A percentile compares a stretch with the other conserved stretches of the same genome.
Evolutionary conservation across 2,113 vertebrate species (phyloP).

Genomic region (Onychostoma macrolepis): DNA sequence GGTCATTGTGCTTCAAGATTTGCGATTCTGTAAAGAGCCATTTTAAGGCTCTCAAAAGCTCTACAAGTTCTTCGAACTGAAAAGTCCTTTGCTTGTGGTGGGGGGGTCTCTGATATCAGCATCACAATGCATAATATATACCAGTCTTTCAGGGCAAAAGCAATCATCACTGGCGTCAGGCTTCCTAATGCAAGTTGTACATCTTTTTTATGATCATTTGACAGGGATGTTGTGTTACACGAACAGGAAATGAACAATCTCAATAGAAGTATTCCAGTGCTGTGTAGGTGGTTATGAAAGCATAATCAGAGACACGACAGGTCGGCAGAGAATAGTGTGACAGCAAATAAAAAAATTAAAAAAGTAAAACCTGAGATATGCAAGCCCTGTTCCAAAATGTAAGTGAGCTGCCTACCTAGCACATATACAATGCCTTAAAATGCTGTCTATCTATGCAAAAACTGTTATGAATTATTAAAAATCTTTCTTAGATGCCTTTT

Average conservation of each 20-base stretch:
- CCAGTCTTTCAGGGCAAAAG: neutral
- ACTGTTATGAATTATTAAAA: neutral
- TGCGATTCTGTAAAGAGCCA: neutral
- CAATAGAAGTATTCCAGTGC: conserved; percentile 9
- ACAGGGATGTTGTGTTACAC: conserved; percentile 1
- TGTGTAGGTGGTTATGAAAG: conserved; percentile 40
- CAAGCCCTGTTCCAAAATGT: neutral
- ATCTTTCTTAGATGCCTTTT: neutral
- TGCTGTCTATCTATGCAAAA: neutral
- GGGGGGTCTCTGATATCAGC: neutral
- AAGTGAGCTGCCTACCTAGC: neutral
- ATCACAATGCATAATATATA: neutral
- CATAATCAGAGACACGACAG: neutral
- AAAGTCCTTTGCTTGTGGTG: conserved; percentile 3
- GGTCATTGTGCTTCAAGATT: conserved; percentile 20
- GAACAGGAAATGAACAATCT: conserved; percentile 18
- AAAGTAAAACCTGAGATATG: neutral
- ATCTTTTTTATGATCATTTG: conserved; percentile 17
- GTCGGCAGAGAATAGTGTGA: conserved; percentile 15
- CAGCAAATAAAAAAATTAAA: neutral
- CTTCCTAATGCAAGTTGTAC: conserved; percentile 18
- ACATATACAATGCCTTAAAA: no score
- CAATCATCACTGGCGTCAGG: conserved; percentile 12
- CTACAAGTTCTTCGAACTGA: conserved; percentile 6
- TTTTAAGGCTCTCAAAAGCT: conserved; percentile 31